Conservation (phyloP, 2,113 vertebrate species). For the Epinephelus cyanopodus region DNA sequence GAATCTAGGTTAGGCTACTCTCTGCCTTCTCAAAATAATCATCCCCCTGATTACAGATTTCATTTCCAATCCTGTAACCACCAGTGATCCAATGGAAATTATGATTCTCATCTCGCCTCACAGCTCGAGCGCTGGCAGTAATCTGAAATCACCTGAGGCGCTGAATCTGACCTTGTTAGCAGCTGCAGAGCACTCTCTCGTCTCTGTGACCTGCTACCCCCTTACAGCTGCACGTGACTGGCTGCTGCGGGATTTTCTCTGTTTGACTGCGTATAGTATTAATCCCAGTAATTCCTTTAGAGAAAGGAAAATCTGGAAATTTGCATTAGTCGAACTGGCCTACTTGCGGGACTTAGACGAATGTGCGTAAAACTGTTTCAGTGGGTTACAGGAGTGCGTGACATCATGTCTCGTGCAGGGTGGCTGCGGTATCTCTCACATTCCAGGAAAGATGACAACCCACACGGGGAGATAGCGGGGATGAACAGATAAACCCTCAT, state of each 20-base stretch:
- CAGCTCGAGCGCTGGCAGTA: constrained; percentile 34
- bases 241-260: constrained; percentile 66
- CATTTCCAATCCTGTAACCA: constrained; percentile 51
- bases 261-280: constrained; percentile 53
- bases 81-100: constrained; percentile 38
- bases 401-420: constrained; percentile 43
- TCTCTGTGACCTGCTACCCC: constrained; percentile 44
- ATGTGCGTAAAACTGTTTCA: constrained; percentile 52
- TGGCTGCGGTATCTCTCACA: constrained; percentile 10
- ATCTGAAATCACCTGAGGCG: constrained; percentile 71
- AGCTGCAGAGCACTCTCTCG: constrained; percentile 15
- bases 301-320: constrained; percentile 62
- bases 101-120: constrained; percentile 45
- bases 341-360: constrained; percentile 56
- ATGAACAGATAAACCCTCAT: constrained; percentile 10
- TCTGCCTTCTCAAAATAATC: constrained; percentile 50
- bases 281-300: constrained; percentile 77
- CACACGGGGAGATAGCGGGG: background rate
- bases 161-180: constrained; percentile 59
- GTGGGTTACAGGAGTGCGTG: constrained; percentile 49
- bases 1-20: constrained; percentile 64
- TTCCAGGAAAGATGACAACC: constrained; percentile 35
- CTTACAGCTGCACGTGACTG: constrained; percentile 52
- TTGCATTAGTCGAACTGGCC: constrained; percentile 67
- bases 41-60: constrained; percentile 58